Evolutionary conservation across 2,113 vertebrate genomes (phyloP), one percentile per base, ranked within the genome.

Genomic region (Neolamprologus caudopunctatus): DNA sequence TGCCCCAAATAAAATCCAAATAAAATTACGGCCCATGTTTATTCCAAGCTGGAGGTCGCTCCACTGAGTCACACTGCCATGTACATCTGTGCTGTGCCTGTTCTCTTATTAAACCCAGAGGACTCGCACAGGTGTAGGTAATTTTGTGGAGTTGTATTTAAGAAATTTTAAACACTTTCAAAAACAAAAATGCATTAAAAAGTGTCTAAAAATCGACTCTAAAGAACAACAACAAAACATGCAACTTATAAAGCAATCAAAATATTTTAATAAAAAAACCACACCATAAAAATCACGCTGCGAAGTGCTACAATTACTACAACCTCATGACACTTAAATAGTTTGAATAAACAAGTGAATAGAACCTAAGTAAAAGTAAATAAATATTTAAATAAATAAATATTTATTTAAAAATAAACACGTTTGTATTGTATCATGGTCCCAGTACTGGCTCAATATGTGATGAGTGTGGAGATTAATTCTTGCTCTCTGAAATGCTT

Each of bases 131-230:
- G 5, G 37, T 73, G 37, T 3, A 17, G 13, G 0, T 73, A 7
- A 73, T 26, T 24, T 24, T 42, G 12, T 9, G 12, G 21, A 73
- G 5, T 26, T 73, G 66, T 26, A 71, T 24, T 6, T 26, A 0
- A 16, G 66, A 71, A 45, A 26, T 26, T 68, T 8, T 21, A n/a
- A 21, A 0, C 37, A 24, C 0, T 42, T 42, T 4, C 12, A 73
- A 45, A 45, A 45, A 26, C 21, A 26, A 66, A 42, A 24, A 7
- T 73, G 66, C 13, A 45, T 9, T 68, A 37, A 71, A 42, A 71
- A 71, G 0, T n/a, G n/a, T 71, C 58, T 7, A 33, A 19, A 63
- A 63, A 63, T 11, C 0, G 0, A 33, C 58, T 33, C 5, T 63
- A 9, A 42, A 24, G 1, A 24, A 42, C 12, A 2, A 68, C 17